phyloP scores from a whole-genome alignment of 2,888 invertebrate species.

The Aspidiotus rigidus region DNA sequence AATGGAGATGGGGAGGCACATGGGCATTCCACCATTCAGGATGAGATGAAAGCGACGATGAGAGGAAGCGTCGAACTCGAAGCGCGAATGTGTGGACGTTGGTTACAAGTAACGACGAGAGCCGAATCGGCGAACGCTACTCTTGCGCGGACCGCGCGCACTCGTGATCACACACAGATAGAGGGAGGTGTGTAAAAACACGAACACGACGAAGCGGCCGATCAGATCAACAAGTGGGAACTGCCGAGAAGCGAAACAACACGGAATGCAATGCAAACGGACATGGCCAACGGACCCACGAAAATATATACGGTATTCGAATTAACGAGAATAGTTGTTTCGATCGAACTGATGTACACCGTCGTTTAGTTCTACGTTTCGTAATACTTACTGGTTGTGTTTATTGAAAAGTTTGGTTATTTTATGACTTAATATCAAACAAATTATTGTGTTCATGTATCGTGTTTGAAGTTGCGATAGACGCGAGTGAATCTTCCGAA shows the following conservation, averaged over 20 bases:
- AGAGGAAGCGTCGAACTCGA: too few relatives aligned
- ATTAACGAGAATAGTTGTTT: too few relatives aligned
- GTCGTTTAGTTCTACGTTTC: background rate
- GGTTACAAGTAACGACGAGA: too few relatives aligned
- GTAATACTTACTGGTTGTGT: background rate
- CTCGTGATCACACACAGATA: background rate
- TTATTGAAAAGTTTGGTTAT: background rate
- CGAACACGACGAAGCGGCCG: background rate
- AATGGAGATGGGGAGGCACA: too few relatives aligned
- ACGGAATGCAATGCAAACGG: background rate
- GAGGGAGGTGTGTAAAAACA: background rate
- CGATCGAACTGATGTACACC: background rate
- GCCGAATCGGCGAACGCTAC: too few relatives aligned
- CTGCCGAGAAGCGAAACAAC: background rate
- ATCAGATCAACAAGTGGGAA: background rate
- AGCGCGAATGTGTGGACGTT: too few relatives aligned
- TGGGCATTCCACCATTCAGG: too few relatives aligned
- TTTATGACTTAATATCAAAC: background rate
- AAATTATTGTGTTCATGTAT: too few relatives aligned
- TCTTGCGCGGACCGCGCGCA: too few relatives aligned
- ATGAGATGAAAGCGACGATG: too few relatives aligned
- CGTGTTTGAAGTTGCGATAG: too few relatives aligned
- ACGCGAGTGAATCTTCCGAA: too few relatives aligned
- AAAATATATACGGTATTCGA: background rate
- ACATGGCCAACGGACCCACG: background rate